Evolutionary conservation across 35 echinoderm and acorn worm genomes (phyloP).

Genomic region (Anneissia japonica): DNA sequence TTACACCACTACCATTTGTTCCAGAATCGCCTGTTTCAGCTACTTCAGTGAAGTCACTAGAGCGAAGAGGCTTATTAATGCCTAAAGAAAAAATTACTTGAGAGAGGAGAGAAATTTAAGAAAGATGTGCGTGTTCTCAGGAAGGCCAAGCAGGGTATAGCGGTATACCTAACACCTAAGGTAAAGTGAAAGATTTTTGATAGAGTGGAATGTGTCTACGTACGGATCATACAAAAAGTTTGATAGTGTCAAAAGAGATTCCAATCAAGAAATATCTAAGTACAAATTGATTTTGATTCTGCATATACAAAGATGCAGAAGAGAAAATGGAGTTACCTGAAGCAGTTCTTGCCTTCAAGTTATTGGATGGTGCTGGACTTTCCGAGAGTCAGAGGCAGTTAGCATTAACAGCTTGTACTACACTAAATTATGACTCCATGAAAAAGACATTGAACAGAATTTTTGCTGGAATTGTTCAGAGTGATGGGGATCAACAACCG

Average conservation of each 20-base stretch:
- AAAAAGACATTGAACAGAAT: slow-evolving; percentile 23
- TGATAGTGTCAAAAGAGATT: too few species aligned
- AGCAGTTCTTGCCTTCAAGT: slow-evolving; percentile 32
- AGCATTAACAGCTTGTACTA: slow-evolving; percentile 18
- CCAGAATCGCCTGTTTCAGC: background rate
- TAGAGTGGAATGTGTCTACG: too few species aligned
- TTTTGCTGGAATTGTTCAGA: slow-evolving; percentile 5
- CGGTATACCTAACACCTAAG: too few species aligned
- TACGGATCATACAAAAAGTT: too few species aligned
- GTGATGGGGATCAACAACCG: background rate
- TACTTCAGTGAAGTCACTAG: background rate
- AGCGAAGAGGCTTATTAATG: background rate
- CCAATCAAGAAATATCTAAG: too few species aligned
- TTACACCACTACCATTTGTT: too few species aligned
- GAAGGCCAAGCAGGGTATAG: too few species aligned
- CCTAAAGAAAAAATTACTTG: background rate
- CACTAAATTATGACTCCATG: slow-evolving; percentile 22
- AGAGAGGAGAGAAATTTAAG: background rate
- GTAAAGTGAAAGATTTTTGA: background rate
- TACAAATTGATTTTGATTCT: slow-evolving; percentile 22
- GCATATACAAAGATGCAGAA: slow-evolving; percentile 10
- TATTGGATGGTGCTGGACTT: slow-evolving; percentile 5
- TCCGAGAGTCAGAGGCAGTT: slow-evolving; percentile 1
- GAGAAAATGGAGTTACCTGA: slow-evolving; percentile 22
- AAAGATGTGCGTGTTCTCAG: background rate